A percentile compares a stretch with the other conserved stretches of the same genome.
These are phyloP conservation scores for Lepidochrysops patricia DNA, from an alignment of 2,888 invertebrate species.

Conservation along the genomic window DNA sequence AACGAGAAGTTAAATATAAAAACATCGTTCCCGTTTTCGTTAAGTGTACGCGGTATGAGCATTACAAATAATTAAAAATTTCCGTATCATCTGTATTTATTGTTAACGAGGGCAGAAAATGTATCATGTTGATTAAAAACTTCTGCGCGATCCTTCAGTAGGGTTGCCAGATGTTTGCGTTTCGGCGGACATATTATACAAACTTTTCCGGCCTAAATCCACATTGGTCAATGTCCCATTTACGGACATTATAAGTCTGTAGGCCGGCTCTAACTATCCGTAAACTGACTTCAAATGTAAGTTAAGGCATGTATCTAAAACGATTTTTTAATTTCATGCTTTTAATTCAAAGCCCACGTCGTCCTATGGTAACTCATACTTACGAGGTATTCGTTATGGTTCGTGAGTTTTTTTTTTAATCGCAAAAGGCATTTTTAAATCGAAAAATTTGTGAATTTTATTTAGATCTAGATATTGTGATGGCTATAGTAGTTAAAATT, in stretches of 20 bases:
- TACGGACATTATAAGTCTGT: background rate
- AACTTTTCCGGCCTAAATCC: background rate
- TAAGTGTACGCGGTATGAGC: background rate
- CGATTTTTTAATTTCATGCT: background rate
- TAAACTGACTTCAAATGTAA: background rate
- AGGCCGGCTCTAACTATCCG: background rate
- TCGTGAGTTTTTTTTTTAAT: too few relatives aligned
- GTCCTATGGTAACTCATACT: too few relatives aligned
- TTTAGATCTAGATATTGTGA: too few relatives aligned
- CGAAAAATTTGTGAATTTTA: too few relatives aligned
- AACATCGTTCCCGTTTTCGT: background rate
- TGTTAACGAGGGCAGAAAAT: slow-evolving; percentile 7
- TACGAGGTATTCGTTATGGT: too few relatives aligned
- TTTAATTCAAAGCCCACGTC: background rate
- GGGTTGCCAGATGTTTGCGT: background rate
- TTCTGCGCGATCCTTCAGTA: background rate
- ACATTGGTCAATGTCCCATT: background rate
- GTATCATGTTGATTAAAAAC: slow-evolving; percentile 9
- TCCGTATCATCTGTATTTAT: background rate
- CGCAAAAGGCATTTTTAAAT: too few relatives aligned
- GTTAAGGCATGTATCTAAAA: background rate
- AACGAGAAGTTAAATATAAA: background rate
- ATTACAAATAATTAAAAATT: slow-evolving; percentile 8
- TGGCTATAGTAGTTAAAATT: too few relatives aligned
- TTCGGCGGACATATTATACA: background rate